Base-by-base conservation (phyloP, 2,113 vertebrate species). In the Jacana jacana region DNA sequence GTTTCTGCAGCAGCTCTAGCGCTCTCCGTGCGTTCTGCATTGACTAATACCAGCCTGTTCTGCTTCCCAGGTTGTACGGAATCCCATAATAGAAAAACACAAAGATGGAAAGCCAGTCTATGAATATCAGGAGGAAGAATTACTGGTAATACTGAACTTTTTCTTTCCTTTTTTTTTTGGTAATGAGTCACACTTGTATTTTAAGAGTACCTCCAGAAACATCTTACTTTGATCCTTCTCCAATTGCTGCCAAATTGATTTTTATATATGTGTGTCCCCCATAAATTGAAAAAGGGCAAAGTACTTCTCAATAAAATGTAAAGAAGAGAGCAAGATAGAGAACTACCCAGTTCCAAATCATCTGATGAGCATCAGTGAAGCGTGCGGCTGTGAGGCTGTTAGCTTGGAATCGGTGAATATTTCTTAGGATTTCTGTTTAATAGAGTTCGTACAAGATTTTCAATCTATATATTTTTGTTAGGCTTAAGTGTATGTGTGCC, bases 91-190 rank as follows among this genome's bases (percentile, higher is more conserved):
- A 52, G 99, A 99, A 97, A 99, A 99, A 96, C 98, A 98, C 97
- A 99, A 99, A 98, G 99, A 99, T 95, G 99, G 99, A 44, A 99
- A 99, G 95, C 98, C 99, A 52, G 97, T 99, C 33, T 86, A 99
- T 78, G 99, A 99, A 92, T 99, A 99, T 95, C 99, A 99, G 88
- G 99, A 99, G 96, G 99, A 99, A 65, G 99, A 99, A 91, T 97
- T 99, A 93, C 97, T 99, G 97, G 99, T 99, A 97, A 98, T 96
- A 40, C 68, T 64, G 33, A 69, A 78, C 13, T 85, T 89, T 54
- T 54, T 54, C 27, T 30, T 52, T 54, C 13, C 48, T 46, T 25
- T 18, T 48, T 52, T 51, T 35, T 25, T 72, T 37, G 33, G 9
- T 7, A 16, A 55, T 54, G 17, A 4, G 2, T 86, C 89, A 18